Evolutionary conservation across 2,888 invertebrate species (phyloP).

Genomic region (Heliconius charithonia): DNA sequence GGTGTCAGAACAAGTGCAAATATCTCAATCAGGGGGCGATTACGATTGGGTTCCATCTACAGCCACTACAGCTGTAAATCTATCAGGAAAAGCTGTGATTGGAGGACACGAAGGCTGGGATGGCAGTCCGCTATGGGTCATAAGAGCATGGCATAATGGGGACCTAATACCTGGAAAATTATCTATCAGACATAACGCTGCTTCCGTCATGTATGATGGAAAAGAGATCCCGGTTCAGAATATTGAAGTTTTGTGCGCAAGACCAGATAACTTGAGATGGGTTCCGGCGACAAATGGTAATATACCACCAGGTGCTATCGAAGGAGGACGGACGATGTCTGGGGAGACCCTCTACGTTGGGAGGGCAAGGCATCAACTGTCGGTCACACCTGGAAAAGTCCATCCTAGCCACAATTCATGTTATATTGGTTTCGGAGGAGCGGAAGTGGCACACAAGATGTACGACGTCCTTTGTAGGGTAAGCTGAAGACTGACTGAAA

Average conservation of each 20-base stretch:
- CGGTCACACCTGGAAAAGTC: constrained; percentile 84
- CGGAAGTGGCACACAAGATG: constrained; percentile 72
- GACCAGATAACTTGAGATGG: constrained; percentile 76
- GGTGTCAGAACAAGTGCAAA: constrained; percentile 57
- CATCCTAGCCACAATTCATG: constrained; percentile 74
- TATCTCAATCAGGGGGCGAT: constrained; percentile 71
- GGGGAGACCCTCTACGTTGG: constrained; percentile 83
- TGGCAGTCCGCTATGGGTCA: constrained; percentile 78
- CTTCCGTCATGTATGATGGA: constrained; percentile 69
- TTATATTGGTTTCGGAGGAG: constrained; percentile 73
- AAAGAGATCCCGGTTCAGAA: constrained; percentile 77
- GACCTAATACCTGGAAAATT: constrained; percentile 78
- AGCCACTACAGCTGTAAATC: constrained; percentile 62
- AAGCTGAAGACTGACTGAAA: constrained; percentile 55
- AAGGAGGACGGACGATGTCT: constrained; percentile 76
- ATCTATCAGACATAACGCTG: constrained; percentile 73
- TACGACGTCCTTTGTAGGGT: constrained; percentile 75
- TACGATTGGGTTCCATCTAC: constrained; percentile 76
- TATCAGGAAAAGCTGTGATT: constrained; percentile 72
- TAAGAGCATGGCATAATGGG: constrained; percentile 75
- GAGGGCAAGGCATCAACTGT: constrained; percentile 82
- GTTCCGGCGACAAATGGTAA: constrained; percentile 79
- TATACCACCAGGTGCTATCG: constrained; percentile 81
- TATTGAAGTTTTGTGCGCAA: constrained; percentile 73
- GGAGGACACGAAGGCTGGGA: constrained; percentile 81